Evolutionary conservation across 2,888 invertebrate species (phyloP).

Genomic region (Helleia helle): DNA sequence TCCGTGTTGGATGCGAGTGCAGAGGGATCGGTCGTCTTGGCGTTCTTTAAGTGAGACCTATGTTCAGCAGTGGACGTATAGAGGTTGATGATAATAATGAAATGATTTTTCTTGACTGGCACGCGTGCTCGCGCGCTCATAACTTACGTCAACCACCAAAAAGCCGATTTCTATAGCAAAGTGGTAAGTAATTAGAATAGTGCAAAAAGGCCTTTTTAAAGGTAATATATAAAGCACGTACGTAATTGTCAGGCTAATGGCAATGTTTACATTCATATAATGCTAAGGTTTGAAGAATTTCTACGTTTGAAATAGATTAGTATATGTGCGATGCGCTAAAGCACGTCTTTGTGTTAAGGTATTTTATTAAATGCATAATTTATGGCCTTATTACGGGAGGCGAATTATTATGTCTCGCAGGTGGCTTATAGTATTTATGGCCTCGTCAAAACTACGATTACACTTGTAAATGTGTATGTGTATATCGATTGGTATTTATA

Average conservation of each 20-base stretch:
- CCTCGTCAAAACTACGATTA: no score
- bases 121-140: neutral
- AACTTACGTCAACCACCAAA: constrained; percentile 8
- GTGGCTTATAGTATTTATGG: neutral
- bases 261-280: constrained; percentile 23
- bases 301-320: constrained; percentile 12
- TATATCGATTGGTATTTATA: no score
- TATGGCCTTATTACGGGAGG: neutral
- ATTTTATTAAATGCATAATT: neutral
- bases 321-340: constrained; percentile 1
- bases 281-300: neutral
- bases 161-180: constrained; percentile 33
- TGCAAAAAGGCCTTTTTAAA: constrained; percentile 26
- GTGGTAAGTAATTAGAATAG: constrained; percentile 42
- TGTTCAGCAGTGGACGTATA: no score
- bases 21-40: no score
- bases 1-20: no score
- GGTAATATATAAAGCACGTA: constrained; percentile 14
- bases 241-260: constrained; percentile 31
- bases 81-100: no score
- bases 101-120: no score
- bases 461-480: no score
- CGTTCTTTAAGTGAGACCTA: no score
- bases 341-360: neutral
- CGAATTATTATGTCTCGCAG: neutral